Percentiles rank a stretch among this genome's conserved stretches.
Evolutionary conservation across 1,140 invertebrate genomes (phyloP).

Genomic region (Eubasilissa regina): DNA sequence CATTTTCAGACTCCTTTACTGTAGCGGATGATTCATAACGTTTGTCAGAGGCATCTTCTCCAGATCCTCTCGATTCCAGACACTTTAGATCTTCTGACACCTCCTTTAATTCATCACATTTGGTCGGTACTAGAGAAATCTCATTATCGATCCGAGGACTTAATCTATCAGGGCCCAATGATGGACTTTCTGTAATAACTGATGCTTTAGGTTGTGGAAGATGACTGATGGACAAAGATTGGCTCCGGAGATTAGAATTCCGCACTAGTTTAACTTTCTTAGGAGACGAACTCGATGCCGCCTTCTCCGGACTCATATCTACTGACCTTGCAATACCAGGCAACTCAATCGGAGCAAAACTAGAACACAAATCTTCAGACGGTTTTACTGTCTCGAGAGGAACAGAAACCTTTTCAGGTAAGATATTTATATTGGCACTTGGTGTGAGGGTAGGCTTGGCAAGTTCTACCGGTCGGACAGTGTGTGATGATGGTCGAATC

Average conservation of each 20-base stretch:
- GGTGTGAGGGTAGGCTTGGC: neutral
- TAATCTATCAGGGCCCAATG: neutral
- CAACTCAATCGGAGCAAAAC: neutral
- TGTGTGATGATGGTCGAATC: constrained; percentile 23
- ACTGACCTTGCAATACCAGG: neutral
- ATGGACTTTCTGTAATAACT: neutral
- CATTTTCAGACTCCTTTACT: neutral
- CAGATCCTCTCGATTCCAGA: neutral
- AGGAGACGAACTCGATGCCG: constrained; percentile 9
- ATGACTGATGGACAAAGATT: constrained; percentile 17
- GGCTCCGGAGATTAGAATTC: constrained; percentile 28
- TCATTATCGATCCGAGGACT: neutral
- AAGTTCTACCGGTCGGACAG: neutral
- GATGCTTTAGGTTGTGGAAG: constrained; percentile 11
- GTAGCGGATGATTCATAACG: neutral
- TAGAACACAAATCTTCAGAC: neutral
- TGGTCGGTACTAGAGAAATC: neutral
- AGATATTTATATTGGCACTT: neutral
- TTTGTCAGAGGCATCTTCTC: neutral
- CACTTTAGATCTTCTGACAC: neutral
- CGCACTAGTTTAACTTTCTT: constrained; percentile 55
- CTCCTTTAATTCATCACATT: neutral
- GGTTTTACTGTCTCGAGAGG: neutral
- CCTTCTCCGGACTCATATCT: neutral
- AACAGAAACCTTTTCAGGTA: neutral